Base-by-base conservation (phyloP, 1,140 invertebrate genomes). In the Rhyacophila brunnea region DNA sequence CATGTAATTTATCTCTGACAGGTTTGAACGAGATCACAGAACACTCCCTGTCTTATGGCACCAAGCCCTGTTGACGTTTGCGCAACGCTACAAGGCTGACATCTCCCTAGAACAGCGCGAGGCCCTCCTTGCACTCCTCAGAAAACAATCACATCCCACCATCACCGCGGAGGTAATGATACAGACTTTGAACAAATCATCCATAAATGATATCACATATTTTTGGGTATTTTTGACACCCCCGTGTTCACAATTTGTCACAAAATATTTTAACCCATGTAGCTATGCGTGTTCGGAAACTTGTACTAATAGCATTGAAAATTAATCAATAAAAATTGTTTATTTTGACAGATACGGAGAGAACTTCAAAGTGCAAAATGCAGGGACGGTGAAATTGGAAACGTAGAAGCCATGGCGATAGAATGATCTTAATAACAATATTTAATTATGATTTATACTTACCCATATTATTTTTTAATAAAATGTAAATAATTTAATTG, bases 1-100 rank as follows among this genome's bases (percentile, higher is more conserved):
- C n/a, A n/a, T n/a, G n/a, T n/a, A n/a, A n/a, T n/a, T n/a, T n/a
- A n/a, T n/a, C n/a, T n/a, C n/a, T n/a, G 9, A 28, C 68, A 95
- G 93, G 68, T 97, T 98, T 77, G 84, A 91, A 70, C 79, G 81
- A 65, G 95, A 98, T 68, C 76, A 79, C 44, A 82, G 93, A 60
- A 85, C 88, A 61, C 75, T 99, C 55, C 96, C 97, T 11, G 95
- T 99, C 10, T 72, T 99, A 45, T 99, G 96, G 97, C 96, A 99
- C 77, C 96, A 99, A 72, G 85, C 92, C 46, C 79, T 99, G 13
- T 77, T 99, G 36, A 93, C 92, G 1, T 99, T 99, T 83, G 88
- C 90, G 1, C 94, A 99, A 77, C 83, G 93, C 58, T 99, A 99
- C 73, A 98, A 98, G 77, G 86, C 90, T 56, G 93, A 98, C 74